Conservation (phyloP, 2,113 vertebrate species). For the Catharus bicknelli region DNA sequence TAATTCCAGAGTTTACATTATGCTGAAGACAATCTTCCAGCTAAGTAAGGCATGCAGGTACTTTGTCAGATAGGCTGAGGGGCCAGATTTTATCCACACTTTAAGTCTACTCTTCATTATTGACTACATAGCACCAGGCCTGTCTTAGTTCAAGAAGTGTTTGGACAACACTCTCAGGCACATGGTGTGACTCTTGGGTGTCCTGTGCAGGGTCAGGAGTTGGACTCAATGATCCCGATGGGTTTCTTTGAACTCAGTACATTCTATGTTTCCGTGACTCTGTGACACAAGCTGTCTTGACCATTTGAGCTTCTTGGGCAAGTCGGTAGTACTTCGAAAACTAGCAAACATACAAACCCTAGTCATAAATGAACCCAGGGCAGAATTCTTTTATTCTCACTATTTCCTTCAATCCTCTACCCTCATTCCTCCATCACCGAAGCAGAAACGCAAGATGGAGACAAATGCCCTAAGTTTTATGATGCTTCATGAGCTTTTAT, state of each 20-base stretch:
- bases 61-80: background rate
- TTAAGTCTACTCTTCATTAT: background rate
- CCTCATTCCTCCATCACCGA: background rate
- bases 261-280: background rate
- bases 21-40: background rate
- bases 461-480: background rate
- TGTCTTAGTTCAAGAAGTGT: background rate
- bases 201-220: background rate
- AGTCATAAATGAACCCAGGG: background rate
- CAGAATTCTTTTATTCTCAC: background rate
- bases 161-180: background rate
- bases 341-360: background rate
- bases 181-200: background rate
- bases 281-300: background rate
- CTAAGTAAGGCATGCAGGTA: background rate
- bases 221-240: background rate
- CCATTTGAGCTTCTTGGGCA: rapidly evolving
- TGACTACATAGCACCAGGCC: background rate
- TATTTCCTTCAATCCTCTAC: background rate
- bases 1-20: background rate
- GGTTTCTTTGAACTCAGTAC: background rate
- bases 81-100: background rate
- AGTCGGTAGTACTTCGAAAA: background rate
- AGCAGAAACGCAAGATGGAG: background rate
- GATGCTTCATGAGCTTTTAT: background rate